Percentiles rank a stretch among this genome's conserved stretches.
Conservation (phyloP, 2,888 invertebrate species). For the Desoria tigrina region DNA sequence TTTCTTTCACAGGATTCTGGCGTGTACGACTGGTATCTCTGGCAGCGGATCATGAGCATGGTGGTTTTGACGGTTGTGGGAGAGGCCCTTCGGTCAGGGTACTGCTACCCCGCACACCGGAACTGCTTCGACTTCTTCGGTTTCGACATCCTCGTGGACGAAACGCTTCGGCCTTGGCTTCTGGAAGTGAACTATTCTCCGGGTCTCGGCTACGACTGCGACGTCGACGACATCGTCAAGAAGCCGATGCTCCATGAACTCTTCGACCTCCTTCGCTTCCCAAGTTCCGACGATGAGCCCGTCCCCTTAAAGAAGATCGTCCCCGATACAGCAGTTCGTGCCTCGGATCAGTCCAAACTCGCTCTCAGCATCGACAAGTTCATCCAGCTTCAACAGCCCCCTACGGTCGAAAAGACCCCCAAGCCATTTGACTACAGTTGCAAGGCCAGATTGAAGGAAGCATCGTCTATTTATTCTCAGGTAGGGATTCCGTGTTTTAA, state of each 20-base stretch:
- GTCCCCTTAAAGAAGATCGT: too few species aligned
- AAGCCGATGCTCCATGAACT: constrained; percentile 81
- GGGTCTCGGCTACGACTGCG: constrained; percentile 76
- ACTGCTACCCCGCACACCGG: constrained; percentile 60
- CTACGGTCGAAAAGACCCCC: too few species aligned
- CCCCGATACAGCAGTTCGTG: background rate
- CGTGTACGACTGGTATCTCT: constrained; percentile 74
- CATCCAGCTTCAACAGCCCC: too few species aligned
- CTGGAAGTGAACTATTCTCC: constrained; percentile 86
- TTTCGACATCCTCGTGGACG: constrained; percentile 84
- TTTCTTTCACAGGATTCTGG: constrained; percentile 54
- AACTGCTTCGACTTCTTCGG: constrained; percentile 90
- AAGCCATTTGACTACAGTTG: constrained; percentile 20
- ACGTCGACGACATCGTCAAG: constrained; percentile 76
- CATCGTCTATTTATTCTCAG: constrained; percentile 39
- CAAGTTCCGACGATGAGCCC: background rate
- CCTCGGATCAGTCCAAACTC: background rate
- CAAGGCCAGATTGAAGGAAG: constrained; percentile 34
- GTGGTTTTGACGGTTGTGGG: constrained; percentile 75
- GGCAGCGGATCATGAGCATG: constrained; percentile 75
- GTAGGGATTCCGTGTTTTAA: constrained; percentile 21
- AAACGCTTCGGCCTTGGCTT: constrained; percentile 80
- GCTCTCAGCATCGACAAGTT: too few species aligned
- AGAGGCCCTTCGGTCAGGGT: constrained; percentile 33
- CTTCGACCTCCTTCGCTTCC: constrained; percentile 73